phyloP scores from a whole-genome alignment of 53 echinoderm and acorn worm genomes.

The Temnopleurus reevesii region DNA sequence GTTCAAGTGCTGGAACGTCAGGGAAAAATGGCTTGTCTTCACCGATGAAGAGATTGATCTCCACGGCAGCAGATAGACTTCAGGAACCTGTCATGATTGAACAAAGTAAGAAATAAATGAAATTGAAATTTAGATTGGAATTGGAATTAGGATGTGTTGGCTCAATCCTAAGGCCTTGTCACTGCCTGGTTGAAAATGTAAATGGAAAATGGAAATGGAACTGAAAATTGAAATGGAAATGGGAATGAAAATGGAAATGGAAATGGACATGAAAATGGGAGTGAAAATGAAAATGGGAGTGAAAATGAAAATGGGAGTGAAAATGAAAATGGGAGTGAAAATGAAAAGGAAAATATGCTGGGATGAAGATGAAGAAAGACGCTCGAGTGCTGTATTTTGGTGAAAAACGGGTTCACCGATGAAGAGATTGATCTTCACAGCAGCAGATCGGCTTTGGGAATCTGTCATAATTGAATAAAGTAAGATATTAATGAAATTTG shows the following conservation, averaged over 20 bases:
- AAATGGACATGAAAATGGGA: no score
- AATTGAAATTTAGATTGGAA: no score
- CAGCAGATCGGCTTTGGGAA: background rate
- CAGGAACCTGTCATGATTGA: slow-evolving; percentile 28
- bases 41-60: background rate
- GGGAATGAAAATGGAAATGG: no score
- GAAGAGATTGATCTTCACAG: background rate
- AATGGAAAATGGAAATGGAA: no score
- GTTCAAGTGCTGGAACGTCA: background rate
- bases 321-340: no score
- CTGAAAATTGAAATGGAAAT: no score
- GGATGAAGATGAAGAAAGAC: background rate
- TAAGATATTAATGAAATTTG: background rate
- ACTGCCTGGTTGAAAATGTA: no score
- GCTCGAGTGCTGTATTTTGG: background rate
- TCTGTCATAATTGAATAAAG: slow-evolving; percentile 12
- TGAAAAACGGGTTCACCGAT: background rate
- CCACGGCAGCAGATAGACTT: background rate
- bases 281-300: no score
- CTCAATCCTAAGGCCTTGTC: no score
- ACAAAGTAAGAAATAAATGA: background rate
- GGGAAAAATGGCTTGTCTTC: background rate
- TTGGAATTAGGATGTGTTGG: no score
- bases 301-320: no score
- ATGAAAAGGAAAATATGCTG: no score